Conservation (phyloP, 2,888 invertebrate genomes). For the Lucinisca nassula region DNA sequence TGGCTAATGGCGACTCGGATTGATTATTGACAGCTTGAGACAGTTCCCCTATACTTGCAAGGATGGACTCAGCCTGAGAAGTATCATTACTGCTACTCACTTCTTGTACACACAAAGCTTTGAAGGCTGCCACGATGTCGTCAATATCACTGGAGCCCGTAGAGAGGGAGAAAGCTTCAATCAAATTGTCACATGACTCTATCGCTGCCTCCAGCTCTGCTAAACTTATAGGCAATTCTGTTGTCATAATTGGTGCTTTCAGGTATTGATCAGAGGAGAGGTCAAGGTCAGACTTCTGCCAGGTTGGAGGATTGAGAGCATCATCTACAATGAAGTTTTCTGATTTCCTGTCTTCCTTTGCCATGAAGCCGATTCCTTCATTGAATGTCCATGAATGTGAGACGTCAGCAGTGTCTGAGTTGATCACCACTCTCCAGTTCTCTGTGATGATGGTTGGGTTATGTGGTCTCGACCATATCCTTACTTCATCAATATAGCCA, state of each 20-base stretch:
- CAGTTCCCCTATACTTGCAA: constrained; percentile 55
- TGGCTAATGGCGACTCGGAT: constrained; percentile 45
- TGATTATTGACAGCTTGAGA: constrained; percentile 41
- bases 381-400: constrained; percentile 76
- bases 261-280: constrained; percentile 50
- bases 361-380: constrained; percentile 70
- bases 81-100: constrained; percentile 47
- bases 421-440: constrained; percentile 70
- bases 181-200: constrained; percentile 56
- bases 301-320: constrained; percentile 66
- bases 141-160: constrained; percentile 43
- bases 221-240: constrained; percentile 38
- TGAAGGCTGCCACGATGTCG: constrained; percentile 32
- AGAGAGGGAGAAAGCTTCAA: constrained; percentile 47
- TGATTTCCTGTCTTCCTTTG: constrained; percentile 55
- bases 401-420: constrained; percentile 70
- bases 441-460: constrained; percentile 74
- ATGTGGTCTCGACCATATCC: constrained; percentile 77
- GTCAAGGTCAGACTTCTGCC: constrained; percentile 74
- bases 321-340: constrained; percentile 70
- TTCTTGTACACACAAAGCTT: constrained; percentile 65
- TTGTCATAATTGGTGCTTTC: constrained; percentile 40
- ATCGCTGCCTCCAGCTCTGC: constrained; percentile 31
- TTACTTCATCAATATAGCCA: constrained; percentile 77
- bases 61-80: constrained; percentile 57